These are phyloP conservation scores for Trileptium ribeirensis DNA, from an alignment of 2,888 invertebrate species.

Conservation along the genomic window DNA sequence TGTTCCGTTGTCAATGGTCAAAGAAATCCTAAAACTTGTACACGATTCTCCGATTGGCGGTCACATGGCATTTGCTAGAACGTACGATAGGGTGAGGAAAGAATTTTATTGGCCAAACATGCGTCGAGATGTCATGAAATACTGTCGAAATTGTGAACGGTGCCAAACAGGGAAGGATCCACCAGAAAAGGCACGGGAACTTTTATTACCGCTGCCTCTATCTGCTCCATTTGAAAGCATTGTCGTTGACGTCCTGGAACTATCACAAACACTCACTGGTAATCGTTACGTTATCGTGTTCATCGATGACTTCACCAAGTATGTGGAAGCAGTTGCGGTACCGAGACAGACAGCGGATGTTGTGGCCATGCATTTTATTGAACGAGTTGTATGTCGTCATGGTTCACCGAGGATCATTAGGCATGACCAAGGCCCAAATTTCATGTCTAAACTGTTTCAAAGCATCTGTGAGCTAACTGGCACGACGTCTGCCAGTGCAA, in stretches of 20 bases:
- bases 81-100: neutral
- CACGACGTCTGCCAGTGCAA: neutral
- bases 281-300: neutral
- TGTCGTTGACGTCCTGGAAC: neutral
- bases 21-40: neutral
- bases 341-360: neutral
- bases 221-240: neutral
- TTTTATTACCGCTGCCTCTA: neutral
- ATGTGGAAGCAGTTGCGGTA: neutral
- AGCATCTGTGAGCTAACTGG: neutral
- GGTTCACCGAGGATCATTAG: neutral
- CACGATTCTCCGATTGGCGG: neutral
- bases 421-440: neutral
- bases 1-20: neutral
- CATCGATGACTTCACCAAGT: neutral
- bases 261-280: neutral
- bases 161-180: neutral
- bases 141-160: neutral
- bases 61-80: neutral
- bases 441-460: neutral
- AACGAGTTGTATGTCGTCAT: neutral
- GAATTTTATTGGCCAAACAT: neutral
- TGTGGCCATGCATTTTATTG: neutral
- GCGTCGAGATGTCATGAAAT: neutral
- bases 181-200: neutral